These are phyloP conservation scores for Mythimna pallens DNA, from an alignment of 2,888 invertebrate species.

Conservation along the genomic window DNA sequence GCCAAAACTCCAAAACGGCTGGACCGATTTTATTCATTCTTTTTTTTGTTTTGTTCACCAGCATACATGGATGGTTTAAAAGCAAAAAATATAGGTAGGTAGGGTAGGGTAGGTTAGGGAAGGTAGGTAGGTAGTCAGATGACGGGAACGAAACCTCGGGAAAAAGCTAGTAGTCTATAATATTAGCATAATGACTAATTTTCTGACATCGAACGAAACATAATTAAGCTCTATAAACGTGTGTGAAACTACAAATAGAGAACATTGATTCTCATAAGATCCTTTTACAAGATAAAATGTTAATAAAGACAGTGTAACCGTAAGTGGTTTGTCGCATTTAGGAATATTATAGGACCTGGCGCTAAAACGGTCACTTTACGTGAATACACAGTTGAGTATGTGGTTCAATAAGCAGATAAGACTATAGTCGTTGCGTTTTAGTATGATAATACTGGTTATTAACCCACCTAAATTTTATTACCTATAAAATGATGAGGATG, in stretches of 20 bases:
- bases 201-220: constrained; percentile 41
- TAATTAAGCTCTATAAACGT: constrained; percentile 55
- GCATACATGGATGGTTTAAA: no score
- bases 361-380: constrained; percentile 31
- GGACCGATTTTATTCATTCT: no score
- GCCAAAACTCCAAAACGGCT: no score
- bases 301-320: constrained; percentile 69
- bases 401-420: constrained; percentile 42
- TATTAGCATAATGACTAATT: constrained; percentile 33
- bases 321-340: constrained; percentile 66
- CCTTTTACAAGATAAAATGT: constrained; percentile 68
- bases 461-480: neutral
- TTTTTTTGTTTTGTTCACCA: no score
- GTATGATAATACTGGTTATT: neutral
- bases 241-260: constrained; percentile 47
- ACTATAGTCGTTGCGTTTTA: constrained; percentile 8
- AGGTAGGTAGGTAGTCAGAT: no score
- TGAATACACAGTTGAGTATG: constrained; percentile 31
- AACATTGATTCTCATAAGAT: constrained; percentile 55
- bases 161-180: neutral
- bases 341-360: constrained; percentile 37
- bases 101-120: no score
- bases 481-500: neutral
- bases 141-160: no score
- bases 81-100: no score